A percentile compares a stretch with the other conserved stretches of the same genome.
phyloP scores from a whole-genome alignment of 1,140 invertebrate species.

The Zophobas atratus region DNA sequence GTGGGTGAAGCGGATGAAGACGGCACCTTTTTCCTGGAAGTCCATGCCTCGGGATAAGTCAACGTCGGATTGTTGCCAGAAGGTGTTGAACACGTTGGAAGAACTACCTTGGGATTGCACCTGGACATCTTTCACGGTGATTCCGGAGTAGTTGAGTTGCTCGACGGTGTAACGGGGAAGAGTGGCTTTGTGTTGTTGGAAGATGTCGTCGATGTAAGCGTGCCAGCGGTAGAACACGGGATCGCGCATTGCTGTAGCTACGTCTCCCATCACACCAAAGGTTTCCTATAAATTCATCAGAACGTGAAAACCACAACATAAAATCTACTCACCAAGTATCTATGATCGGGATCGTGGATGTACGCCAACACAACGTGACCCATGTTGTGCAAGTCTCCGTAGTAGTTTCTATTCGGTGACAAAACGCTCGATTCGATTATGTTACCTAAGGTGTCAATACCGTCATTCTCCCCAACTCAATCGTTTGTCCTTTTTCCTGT shows the following conservation, averaged over 20 bases:
- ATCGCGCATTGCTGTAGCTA: constrained; percentile 84
- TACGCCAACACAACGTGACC: constrained; percentile 79
- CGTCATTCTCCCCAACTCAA: constrained; percentile 66
- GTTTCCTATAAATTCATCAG: constrained; percentile 68
- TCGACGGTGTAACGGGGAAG: constrained; percentile 74
- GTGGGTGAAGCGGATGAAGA: constrained; percentile 82
- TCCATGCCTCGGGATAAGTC: constrained; percentile 84
- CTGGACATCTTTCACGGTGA: constrained; percentile 73
- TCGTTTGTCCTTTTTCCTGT: constrained; percentile 57
- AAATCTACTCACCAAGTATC: constrained; percentile 73
- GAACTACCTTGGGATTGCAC: constrained; percentile 69
- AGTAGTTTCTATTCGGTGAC: constrained; percentile 78
- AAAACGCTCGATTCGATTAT: constrained; percentile 83
- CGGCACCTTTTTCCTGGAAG: constrained; percentile 79
- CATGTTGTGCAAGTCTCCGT: constrained; percentile 84
- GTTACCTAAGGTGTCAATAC: constrained; percentile 87
- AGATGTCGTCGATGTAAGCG: constrained; percentile 84
- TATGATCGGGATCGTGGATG: constrained; percentile 81
- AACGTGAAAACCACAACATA: not conserved
- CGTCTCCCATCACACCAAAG: constrained; percentile 79
- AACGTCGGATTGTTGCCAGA: constrained; percentile 83
- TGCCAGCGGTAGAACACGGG: constrained; percentile 91
- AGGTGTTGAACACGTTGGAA: constrained; percentile 75
- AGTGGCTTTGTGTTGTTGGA: constrained; percentile 82
- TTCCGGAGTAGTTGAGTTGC: constrained; percentile 77